Evolutionary conservation across 2,113 vertebrate genomes (phyloP).

Genomic region (Trichechus manatus): DNA sequence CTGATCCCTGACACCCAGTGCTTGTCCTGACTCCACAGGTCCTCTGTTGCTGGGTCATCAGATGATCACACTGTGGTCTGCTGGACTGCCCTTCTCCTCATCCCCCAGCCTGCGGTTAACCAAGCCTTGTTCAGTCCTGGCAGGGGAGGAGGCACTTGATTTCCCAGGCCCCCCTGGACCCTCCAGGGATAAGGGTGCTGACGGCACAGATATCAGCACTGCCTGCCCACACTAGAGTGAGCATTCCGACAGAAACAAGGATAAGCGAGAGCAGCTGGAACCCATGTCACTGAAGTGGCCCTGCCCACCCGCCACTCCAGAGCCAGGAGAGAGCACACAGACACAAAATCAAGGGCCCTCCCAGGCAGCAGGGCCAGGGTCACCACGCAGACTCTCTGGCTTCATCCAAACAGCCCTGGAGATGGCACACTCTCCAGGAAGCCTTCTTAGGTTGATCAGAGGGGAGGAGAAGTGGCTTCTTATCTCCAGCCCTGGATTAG

Average conservation of each 20-base stretch:
- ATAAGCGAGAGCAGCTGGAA: not conserved
- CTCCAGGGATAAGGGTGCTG: not conserved
- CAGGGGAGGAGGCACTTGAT: not conserved
- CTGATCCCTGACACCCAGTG: not conserved
- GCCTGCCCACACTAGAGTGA: not conserved
- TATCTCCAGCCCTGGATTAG: not conserved
- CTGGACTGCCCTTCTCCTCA: not conserved
- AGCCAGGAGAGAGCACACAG: not conserved
- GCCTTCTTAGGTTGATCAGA: not conserved
- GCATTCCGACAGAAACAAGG: not conserved
- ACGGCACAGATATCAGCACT: not conserved
- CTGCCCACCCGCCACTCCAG: not conserved
- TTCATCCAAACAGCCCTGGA: not conserved
- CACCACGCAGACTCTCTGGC: not conserved
- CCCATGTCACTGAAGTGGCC: not conserved
- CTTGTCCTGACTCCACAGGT: not conserved
- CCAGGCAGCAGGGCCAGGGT: not conserved
- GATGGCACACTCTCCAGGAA: not conserved
- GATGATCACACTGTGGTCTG: not conserved
- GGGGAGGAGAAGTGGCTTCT: not conserved
- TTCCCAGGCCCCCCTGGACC: not conserved
- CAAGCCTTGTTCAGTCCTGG: not conserved
- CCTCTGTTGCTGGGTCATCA: not conserved
- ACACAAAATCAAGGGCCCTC: not conserved
- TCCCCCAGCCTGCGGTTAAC: not conserved